Evolutionary conservation across 2,888 invertebrate genomes (phyloP), one percentile per base, ranked within the genome.

Genomic region (Calliphora vomitoria): DNA sequence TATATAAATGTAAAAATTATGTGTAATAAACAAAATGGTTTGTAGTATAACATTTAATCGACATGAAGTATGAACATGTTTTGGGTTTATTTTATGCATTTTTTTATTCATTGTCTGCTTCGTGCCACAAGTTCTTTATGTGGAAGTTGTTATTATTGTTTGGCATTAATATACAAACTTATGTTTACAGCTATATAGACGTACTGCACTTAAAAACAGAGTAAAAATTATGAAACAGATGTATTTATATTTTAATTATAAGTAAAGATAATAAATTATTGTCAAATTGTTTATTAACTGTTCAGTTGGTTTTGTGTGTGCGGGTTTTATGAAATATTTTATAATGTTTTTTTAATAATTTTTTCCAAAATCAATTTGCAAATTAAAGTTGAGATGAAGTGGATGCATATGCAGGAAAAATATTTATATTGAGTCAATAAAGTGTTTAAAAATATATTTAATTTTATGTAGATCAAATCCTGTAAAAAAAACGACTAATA

Each of bases 241-340:
- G 68, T 44, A 60, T 55, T 31, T 69, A 53, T 68, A n/a, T 35
- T 50, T 25, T 35, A 79, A 79, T 79, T 35, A 58, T 58, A 79
- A 69, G 20, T 58, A 79, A 58, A 69, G 79, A 84, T 74, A 84
- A 84, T 79, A 84, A 79, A 84, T 84, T 74, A 79, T 84, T 68
- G 66, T 79, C 72, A 84, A 84, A 79, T 84, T 79, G 74, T 79
- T 84, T 84, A 68, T 79, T 72, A 79, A 79, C 72, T 79, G 66
- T 68, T 72, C 66, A 20, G 25, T 58, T 58, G 44, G 8, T 50
- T 76, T 47, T 62, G 44, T 44, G 41, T 60, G n/a, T 3, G 25
- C 25, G 11, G 15, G n/a, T 53, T n/a, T 60, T 31, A 18, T 35
- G 11, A 11, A 11, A 11, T 11, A 5, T 53, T 15, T n/a, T 35